Evolutionary conservation across 1,140 invertebrate species (phyloP).

Genomic region (Drosophila parabipectinata): DNA sequence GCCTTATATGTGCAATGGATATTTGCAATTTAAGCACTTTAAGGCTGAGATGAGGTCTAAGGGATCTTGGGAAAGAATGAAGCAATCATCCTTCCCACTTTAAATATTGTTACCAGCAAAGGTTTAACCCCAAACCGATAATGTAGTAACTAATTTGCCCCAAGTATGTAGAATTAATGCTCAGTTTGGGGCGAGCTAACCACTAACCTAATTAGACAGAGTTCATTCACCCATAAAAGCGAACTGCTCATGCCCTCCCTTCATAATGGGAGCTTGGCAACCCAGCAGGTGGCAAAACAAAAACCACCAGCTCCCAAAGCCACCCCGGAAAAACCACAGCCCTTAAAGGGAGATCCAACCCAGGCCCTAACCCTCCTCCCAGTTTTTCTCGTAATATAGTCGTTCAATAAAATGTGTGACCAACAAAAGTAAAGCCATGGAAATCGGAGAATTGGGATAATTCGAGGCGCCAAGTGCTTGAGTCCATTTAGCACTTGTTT

Average conservation of each 20-base stretch:
- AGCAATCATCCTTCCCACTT: background rate
- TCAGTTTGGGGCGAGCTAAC: constrained; percentile 28
- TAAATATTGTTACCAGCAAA: background rate
- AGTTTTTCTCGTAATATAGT: constrained; percentile 4
- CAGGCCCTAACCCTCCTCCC: background rate
- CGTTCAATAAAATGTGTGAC: constrained; percentile 56
- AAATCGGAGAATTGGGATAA: constrained; percentile 51
- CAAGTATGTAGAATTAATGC: constrained; percentile 2
- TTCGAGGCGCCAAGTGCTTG: constrained; percentile 53
- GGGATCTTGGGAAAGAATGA: constrained; percentile 16
- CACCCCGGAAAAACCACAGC: constrained; percentile 47
- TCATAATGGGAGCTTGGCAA: constrained; percentile 40
- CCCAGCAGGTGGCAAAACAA: constrained; percentile 42
- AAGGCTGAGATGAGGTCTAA: constrained; percentile 13
- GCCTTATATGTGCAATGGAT: constrained; percentile 59
- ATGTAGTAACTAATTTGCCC: constrained; percentile 45
- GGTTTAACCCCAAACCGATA: constrained; percentile 19
- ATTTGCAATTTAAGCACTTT: constrained; percentile 69
- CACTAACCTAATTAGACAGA: constrained; percentile 37
- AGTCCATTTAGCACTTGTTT: constrained; percentile 61
- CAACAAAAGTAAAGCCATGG: constrained; percentile 37
- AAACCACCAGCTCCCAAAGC: constrained; percentile 28
- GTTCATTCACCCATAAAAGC: constrained; percentile 64
- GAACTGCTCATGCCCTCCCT: constrained; percentile 5
- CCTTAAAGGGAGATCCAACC: constrained; percentile 48